Base-by-base conservation (phyloP, 2,888 invertebrate species). In the Liodrosophila aerea region DNA sequence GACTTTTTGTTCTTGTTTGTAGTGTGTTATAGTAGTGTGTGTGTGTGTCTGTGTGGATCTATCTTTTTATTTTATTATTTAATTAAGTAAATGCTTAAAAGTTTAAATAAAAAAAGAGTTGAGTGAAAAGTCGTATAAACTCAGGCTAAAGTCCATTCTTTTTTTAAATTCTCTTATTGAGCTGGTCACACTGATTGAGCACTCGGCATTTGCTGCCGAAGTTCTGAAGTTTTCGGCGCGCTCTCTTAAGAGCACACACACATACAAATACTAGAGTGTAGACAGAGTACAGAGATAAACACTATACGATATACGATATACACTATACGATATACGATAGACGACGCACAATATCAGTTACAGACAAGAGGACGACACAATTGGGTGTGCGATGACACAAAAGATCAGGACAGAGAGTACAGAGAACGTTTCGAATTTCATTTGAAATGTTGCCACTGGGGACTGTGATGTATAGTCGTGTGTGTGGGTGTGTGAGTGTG, bases 71-170 rank as follows among this genome's bases (percentile, higher is more conserved):
- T 69, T 71, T 51, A 63, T 34, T 34, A 34, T 13, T 22, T 76
- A 76, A 69, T 78, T 78, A 81, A 81, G 77, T 78, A 77, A 75
- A 76, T 76, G 78, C 78, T 76, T 76, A 78, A 64, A 44, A 59
- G 5, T 51, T 37, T 22, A 56, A 69, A 61, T 69, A 70, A 76
- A 71, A 66, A 46, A 43, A 39, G 45, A 53, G 40, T 37, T n/a
- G n/a, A n/a, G n/a, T n/a, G n/a, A n/a, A n/a, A n/a, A n/a, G n/a
- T n/a, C n/a, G n/a, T n/a, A n/a, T n/a, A n/a, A n/a, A n/a, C n/a
- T n/a, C n/a, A n/a, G n/a, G n/a, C n/a, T n/a, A n/a, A n/a, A n/a
- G n/a, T n/a, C n/a, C n/a, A n/a, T n/a, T 22, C 2, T 22, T 22
- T 22, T 22, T 22, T 22, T 22, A 2, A 22, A 22, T 22, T 22